A percentile compares a stretch with the other conserved stretches of the same genome.
phyloP scores from a whole-genome alignment of 2,113 vertebrate genomes.

The Nibea albiflora region DNA sequence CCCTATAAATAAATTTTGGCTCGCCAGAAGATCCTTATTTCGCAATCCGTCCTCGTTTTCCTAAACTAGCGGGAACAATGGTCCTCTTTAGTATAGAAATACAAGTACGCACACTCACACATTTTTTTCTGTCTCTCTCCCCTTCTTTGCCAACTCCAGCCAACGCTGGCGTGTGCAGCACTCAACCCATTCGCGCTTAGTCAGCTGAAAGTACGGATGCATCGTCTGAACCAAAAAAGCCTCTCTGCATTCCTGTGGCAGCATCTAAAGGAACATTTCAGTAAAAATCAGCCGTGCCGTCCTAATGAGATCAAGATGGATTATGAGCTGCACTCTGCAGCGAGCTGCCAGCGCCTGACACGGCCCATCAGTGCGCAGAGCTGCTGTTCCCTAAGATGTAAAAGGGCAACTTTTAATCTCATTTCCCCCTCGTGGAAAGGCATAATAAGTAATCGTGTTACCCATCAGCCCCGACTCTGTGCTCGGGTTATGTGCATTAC shows the following conservation, averaged over 20 bases:
- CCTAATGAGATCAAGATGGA: slow-evolving; percentile 81
- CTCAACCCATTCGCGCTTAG: slow-evolving; percentile 53
- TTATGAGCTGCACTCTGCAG: slow-evolving; percentile 68
- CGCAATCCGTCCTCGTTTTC: neutral
- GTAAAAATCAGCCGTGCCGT: slow-evolving; percentile 65
- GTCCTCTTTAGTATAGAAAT: slow-evolving; percentile 24
- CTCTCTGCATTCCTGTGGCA: slow-evolving; percentile 75
- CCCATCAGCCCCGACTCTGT: slow-evolving; percentile 64
- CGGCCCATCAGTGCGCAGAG: slow-evolving; percentile 35
- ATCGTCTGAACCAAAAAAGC: slow-evolving; percentile 63
- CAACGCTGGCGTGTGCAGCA: slow-evolving; percentile 45
- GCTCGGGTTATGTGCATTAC: slow-evolving; percentile 72
- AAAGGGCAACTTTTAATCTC: slow-evolving; percentile 79
- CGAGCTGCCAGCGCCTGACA: slow-evolving; percentile 65
- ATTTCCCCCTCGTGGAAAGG: slow-evolving; percentile 71
- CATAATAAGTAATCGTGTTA: slow-evolving; percentile 77
- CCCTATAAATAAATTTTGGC: neutral
- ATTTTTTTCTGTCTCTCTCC: slow-evolving; percentile 7
- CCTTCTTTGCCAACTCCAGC: slow-evolving; percentile 37
- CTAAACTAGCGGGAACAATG: neutral
- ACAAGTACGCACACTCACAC: neutral
- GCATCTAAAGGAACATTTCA: slow-evolving; percentile 76
- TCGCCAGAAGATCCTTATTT: neutral
- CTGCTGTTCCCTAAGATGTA: slow-evolving; percentile 62
- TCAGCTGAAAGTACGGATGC: slow-evolving; percentile 71